Base-by-base conservation (phyloP, 1,140 invertebrate species). In the Spodoptera frugiperda region DNA sequence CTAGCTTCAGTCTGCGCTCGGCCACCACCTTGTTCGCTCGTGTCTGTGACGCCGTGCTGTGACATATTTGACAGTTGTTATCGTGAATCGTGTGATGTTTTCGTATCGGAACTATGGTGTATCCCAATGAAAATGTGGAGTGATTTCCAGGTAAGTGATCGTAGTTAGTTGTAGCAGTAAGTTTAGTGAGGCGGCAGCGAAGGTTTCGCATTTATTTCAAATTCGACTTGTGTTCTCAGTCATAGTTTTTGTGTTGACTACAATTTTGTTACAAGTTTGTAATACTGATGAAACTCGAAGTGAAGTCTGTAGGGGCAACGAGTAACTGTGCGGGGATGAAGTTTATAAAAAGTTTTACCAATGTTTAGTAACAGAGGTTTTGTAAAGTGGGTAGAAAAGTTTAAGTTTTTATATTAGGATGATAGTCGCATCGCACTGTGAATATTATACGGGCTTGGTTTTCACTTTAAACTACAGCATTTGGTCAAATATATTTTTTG, bases 101-200 rank as follows among this genome's bases (percentile, higher is more conserved):
- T 94, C 89, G 87, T 92, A 88, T 93, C 86, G 91, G 91, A 94
- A 94, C 91, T 94, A 94, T 94, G 91, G 89, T 94, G 91, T 92
- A 93, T 93, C 87, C 91, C 89, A 86, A 94, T 94, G 92, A 94
- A 93, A 88, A 94, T 94, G 92, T 94, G 92, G 92, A 94, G 92
- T 94, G 92, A 94, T 92, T 92, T 94, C 83, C 92, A 94, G 91
- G 92, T 94, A 78, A 92, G 92, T 80, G 17, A 30, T 68, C 44
- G 15, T 70, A 49, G 14, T 77, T 76, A 53, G 68, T 70, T 15
- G 14, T 49, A 14, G 12, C 33, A 53, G 15, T 17, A 8, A 33
- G 19, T 73, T 19, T 15, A 80, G 79, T 79, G 46, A 54, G 0
- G 49, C 61, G 21, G 9, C 3, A 44, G 17, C 19, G 55, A 59